phyloP scores from a whole-genome alignment of 92 coral and sea anemone genomes.

The Nematostella vectensis region DNA sequence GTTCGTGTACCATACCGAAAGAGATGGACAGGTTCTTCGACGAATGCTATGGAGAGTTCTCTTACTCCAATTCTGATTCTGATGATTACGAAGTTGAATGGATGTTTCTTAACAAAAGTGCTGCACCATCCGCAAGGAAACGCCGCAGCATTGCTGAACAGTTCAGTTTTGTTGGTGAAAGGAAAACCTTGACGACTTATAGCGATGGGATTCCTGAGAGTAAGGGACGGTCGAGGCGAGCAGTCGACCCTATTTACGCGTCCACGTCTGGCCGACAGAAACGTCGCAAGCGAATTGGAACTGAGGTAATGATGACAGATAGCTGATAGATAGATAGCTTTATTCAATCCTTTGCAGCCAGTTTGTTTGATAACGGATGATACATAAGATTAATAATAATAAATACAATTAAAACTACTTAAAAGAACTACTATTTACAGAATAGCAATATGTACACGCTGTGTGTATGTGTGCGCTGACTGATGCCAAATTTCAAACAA shows the following conservation, averaged over 20 bases:
- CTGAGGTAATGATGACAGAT: too few relatives aligned
- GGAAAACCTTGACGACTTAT: conserved; percentile 21
- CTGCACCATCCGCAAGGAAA: conserved; percentile 22
- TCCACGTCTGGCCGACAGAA: conserved; percentile 78
- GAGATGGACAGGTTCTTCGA: conserved; percentile 23
- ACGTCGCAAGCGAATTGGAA: conserved; percentile 51
- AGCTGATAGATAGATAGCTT: too few relatives aligned
- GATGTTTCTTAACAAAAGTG: conserved; percentile 44
- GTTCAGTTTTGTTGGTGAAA: conserved; percentile 29
- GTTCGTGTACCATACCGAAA: conserved; percentile 35
- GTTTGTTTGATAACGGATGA: too few relatives aligned
- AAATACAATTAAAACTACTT: too few relatives aligned
- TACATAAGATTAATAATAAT: too few relatives aligned
- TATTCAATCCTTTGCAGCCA: too few relatives aligned
- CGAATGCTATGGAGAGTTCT: conserved; percentile 50
- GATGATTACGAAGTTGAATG: conserved; percentile 55
- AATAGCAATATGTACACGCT: too few relatives aligned
- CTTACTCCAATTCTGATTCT: conserved; percentile 33
- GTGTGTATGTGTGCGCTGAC: too few relatives aligned
- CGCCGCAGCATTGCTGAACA: conserved; percentile 64
- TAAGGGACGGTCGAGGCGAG: conserved; percentile 48
- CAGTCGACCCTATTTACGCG: conserved; percentile 72
- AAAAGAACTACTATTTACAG: too few relatives aligned
- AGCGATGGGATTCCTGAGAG: conserved; percentile 3
- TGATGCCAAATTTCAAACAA: too few relatives aligned